Evolutionary conservation across 2,888 invertebrate species (phyloP).

Genomic region (Drosophila kuntzei): DNA sequence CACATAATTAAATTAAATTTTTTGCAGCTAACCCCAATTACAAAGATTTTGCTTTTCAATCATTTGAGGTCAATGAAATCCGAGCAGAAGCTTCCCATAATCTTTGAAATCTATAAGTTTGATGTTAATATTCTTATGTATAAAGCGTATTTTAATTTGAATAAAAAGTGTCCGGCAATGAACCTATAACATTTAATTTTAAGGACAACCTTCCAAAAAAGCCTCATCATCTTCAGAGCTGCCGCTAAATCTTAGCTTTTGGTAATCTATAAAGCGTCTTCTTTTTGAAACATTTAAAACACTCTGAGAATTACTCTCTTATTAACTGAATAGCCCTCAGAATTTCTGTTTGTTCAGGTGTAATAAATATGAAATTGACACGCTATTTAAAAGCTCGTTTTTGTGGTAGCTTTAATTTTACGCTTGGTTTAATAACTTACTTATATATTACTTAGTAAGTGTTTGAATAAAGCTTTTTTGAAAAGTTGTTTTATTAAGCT

Average conservation of each 20-base stretch:
- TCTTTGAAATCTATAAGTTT: background rate
- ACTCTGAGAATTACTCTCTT: background rate
- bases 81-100: background rate
- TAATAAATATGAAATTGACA: constrained; percentile 1
- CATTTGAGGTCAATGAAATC: background rate
- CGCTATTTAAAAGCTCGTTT: constrained; percentile 5
- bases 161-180: background rate
- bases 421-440: constrained; percentile 11
- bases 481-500: constrained; percentile 30
- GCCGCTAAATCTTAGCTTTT: background rate
- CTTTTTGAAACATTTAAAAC: background rate
- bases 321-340: background rate
- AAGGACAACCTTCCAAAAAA: background rate
- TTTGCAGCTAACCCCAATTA: background rate
- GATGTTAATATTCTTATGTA: too few relatives aligned
- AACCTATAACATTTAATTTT: background rate
- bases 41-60: background rate
- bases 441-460: background rate
- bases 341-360: constrained; percentile 15
- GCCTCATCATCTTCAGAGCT: constrained; percentile 8
- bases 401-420: constrained; percentile 11
- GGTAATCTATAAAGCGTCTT: background rate
- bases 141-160: background rate
- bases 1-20: too few relatives aligned
- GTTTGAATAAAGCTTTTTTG: background rate